phyloP scores from a whole-genome alignment of 2,797 vertebrate species.

The Pseudomugil gertrudae region DNA sequence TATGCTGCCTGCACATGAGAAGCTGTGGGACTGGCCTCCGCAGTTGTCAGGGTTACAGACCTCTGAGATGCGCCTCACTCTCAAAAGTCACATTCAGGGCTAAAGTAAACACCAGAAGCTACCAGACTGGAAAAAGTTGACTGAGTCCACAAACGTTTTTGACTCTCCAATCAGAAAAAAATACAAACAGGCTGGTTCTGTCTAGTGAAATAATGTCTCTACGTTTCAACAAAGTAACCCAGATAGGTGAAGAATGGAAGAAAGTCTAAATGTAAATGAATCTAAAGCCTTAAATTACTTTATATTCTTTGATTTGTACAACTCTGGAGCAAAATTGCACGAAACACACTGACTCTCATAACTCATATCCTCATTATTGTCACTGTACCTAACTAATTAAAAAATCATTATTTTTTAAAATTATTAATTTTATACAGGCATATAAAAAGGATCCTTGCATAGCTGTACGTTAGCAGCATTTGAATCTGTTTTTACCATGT shows the following conservation, averaged over 20 bases:
- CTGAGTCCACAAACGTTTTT: slow-evolving; percentile 80
- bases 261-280: neutral
- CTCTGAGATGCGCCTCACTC: slow-evolving; percentile 59
- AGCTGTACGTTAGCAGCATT: neutral
- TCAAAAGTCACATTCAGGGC: slow-evolving; percentile 81
- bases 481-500: neutral
- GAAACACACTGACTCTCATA: neutral
- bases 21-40: slow-evolving; percentile 43
- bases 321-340: neutral
- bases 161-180: slow-evolving; percentile 68
- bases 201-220: slow-evolving; percentile 43
- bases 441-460: neutral
- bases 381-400: too few species aligned
- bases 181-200: slow-evolving; percentile 57
- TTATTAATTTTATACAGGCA: neutral
- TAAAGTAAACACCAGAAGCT: slow-evolving; percentile 81
- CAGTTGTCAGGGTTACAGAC: slow-evolving; percentile 71
- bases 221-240: slow-evolving; percentile 28
- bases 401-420: too few species aligned
- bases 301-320: slow-evolving; percentile 10
- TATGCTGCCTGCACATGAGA: slow-evolving; percentile 57
- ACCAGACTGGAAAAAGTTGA: slow-evolving; percentile 84
- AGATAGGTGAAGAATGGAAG: slow-evolving; percentile 8
- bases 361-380: neutral
- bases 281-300: neutral